Conservation (phyloP, 1,140 invertebrate species). For the Scylla paramamosain region DNA sequence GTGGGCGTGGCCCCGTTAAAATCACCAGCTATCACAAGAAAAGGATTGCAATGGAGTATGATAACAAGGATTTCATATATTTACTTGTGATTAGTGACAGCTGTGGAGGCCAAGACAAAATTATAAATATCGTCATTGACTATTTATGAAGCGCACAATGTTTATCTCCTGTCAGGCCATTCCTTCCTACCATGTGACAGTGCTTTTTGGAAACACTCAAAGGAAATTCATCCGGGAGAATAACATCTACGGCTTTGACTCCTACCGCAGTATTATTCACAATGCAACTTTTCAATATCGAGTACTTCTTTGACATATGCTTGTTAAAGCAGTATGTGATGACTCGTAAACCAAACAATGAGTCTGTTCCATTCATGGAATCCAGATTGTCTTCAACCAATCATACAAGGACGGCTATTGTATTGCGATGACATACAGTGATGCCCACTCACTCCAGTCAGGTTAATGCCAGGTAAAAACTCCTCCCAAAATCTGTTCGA, state of each 20-base stretch:
- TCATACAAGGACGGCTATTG: constrained; percentile 24
- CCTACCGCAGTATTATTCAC: constrained; percentile 3
- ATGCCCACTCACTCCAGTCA: constrained; percentile 28
- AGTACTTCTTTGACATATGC: constrained; percentile 5
- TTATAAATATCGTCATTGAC: background rate
- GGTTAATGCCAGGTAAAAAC: constrained; percentile 26
- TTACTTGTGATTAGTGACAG: background rate
- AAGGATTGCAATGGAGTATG: background rate
- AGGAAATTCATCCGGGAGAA: background rate
- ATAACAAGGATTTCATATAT: background rate
- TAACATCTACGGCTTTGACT: background rate
- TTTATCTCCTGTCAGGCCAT: background rate
- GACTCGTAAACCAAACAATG: background rate
- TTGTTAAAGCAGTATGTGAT: background rate
- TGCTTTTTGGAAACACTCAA: constrained; percentile 23
- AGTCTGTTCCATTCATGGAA: background rate
- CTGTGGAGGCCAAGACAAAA: background rate
- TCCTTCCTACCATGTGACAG: constrained; percentile 25
- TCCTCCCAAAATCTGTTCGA: too few species aligned
- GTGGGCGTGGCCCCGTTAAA: background rate
- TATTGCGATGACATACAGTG: constrained; percentile 37
- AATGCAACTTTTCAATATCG: constrained; percentile 1
- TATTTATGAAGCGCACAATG: background rate
- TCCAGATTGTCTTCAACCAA: background rate
- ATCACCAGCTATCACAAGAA: background rate